Evolutionary conservation across 2,888 invertebrate species (phyloP).

Genomic region (Baronia brevicornis): DNA sequence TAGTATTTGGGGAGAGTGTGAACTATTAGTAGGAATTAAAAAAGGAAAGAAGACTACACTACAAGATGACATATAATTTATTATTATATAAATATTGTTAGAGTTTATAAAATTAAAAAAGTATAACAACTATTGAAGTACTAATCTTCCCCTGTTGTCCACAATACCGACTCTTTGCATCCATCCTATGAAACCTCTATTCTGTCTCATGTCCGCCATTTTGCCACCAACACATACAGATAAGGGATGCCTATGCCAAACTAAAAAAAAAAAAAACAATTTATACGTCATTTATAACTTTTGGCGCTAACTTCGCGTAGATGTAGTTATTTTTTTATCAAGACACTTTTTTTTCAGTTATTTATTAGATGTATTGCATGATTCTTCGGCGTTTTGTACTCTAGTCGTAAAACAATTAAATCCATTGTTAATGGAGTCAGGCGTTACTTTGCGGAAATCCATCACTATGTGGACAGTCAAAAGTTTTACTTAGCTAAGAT

Average conservation of each 20-base stretch:
- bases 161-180: conserved; percentile 57
- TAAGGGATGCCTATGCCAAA: conserved; percentile 49
- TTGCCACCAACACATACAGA: conserved; percentile 51
- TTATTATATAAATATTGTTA: too few relatives aligned
- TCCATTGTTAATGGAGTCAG: too few relatives aligned
- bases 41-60: too few relatives aligned
- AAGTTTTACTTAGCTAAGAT: too few relatives aligned
- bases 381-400: background rate
- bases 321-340: too few relatives aligned
- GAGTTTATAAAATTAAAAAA: background rate
- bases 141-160: conserved; percentile 43
- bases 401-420: too few relatives aligned
- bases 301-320: background rate
- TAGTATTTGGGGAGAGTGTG: too few relatives aligned
- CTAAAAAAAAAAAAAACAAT: conserved; percentile 29
- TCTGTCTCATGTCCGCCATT: conserved; percentile 50
- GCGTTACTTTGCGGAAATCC: too few relatives aligned
- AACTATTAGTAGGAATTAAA: too few relatives aligned
- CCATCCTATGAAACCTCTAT: conserved; percentile 55
- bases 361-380: background rate
- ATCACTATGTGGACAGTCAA: too few relatives aligned
- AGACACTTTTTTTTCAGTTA: background rate
- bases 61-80: too few relatives aligned
- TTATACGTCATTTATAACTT: background rate
- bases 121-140: conserved; percentile 18